Conservation (phyloP, 2,888 invertebrate genomes). For the Ormyrus labotus region DNA sequence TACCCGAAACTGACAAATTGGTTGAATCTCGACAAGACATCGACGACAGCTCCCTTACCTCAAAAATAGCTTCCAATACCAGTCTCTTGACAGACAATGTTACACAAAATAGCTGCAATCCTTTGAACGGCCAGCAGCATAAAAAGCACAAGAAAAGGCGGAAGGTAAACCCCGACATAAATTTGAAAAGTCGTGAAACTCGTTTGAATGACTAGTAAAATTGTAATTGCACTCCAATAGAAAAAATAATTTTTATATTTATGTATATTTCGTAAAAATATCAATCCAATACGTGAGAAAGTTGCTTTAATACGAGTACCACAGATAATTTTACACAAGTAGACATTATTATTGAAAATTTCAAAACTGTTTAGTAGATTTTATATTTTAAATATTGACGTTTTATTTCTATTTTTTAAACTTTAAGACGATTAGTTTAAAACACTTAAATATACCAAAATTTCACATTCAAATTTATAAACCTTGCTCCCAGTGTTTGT, state of each 20-base stretch:
- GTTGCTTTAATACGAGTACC: slow-evolving; percentile 14
- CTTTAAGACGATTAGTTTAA: background rate
- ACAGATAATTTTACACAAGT: slow-evolving; percentile 16
- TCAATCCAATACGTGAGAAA: slow-evolving; percentile 8
- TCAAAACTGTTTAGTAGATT: slow-evolving; percentile 26
- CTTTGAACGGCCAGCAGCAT: slow-evolving; percentile 70
- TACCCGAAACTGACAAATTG: slow-evolving; percentile 66
- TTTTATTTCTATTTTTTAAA: slow-evolving; percentile 7
- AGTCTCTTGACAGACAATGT: slow-evolving; percentile 69
- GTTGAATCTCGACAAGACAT: slow-evolving; percentile 68
- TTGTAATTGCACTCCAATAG: slow-evolving; percentile 41
- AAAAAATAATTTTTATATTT: background rate
- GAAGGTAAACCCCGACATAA: slow-evolving; percentile 68
- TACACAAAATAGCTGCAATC: slow-evolving; percentile 70
- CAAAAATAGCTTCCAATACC: slow-evolving; percentile 70
- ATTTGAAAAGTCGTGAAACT: slow-evolving; percentile 39
- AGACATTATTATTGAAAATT: slow-evolving; percentile 40
- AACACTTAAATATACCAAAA: slow-evolving; percentile 21
- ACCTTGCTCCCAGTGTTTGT: slow-evolving; percentile 67
- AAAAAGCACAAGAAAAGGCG: slow-evolving; percentile 74
- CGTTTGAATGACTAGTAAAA: slow-evolving; percentile 44
- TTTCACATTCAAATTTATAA: slow-evolving; percentile 16
- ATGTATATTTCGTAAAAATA: slow-evolving; percentile 25
- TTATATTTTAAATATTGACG: background rate
- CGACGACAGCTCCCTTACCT: slow-evolving; percentile 68